Evolutionary conservation across 2,888 invertebrate species (phyloP).

Genomic region (Pterostichus madidus): DNA sequence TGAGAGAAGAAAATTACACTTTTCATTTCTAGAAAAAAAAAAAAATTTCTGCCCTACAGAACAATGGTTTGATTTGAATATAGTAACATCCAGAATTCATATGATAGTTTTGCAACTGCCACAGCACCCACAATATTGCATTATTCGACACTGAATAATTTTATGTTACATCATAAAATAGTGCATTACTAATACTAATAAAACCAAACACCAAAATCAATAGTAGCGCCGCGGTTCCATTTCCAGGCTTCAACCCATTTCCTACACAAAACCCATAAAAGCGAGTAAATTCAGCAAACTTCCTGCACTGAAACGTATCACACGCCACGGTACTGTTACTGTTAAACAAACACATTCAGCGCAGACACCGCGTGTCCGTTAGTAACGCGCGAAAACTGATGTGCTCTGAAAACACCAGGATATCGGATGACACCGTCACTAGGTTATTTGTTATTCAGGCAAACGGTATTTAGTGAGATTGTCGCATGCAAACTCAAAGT

Average conservation of each 20-base stretch:
- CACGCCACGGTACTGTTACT: constrained; percentile 22
- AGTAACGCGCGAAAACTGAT: not conserved
- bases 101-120: too few relatives aligned
- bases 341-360: constrained; percentile 25
- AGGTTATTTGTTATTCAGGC: too few relatives aligned
- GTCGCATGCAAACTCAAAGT: too few relatives aligned
- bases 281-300: constrained; percentile 34
- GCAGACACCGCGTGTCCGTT: not conserved
- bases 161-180: not conserved
- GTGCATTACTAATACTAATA: not conserved
- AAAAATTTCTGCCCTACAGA: too few relatives aligned
- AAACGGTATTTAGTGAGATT: too few relatives aligned
- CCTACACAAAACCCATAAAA: constrained; percentile 14
- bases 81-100: too few relatives aligned
- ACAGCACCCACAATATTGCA: too few relatives aligned
- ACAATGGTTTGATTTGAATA: too few relatives aligned
- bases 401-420: not conserved
- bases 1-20: too few relatives aligned
- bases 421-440: not conserved
- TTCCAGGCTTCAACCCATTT: constrained; percentile 15
- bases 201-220: too few relatives aligned
- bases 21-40: too few relatives aligned
- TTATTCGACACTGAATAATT: not conserved
- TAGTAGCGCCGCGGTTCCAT: not conserved
- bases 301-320: not conserved